Percentiles rank a stretch among this genome's conserved stretches.
Conservation (phyloP, 2,888 invertebrate genomes). For the Agrenia bidenticulata region DNA sequence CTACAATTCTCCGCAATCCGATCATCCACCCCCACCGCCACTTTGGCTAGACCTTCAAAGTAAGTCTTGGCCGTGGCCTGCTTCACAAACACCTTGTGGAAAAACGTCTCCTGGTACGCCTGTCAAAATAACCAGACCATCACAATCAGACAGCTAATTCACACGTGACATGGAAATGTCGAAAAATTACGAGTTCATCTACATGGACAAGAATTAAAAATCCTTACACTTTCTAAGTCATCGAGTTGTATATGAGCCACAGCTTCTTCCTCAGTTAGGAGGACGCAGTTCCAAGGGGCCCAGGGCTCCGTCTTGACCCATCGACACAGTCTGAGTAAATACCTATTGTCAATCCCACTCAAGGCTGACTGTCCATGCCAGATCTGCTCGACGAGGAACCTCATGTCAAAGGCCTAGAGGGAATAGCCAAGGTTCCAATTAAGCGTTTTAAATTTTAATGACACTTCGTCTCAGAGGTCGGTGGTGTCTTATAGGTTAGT, state of each 20-base stretch:
- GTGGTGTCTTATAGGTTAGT: too few species aligned
- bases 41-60: constrained; percentile 5
- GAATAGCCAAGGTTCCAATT: too few species aligned
- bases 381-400: constrained; percentile 78
- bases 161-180: too few species aligned
- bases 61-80: constrained; percentile 5
- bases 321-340: constrained; percentile 71
- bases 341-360: constrained; percentile 75
- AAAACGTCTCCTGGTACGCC: not conserved
- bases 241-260: constrained; percentile 72
- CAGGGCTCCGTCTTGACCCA: constrained; percentile 78
- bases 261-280: constrained; percentile 80
- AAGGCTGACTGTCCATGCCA: constrained; percentile 87
- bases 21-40: not conserved
- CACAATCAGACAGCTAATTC: too few species aligned
- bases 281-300: constrained; percentile 93
- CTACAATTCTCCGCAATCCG: not conserved
- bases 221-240: constrained; percentile 59
- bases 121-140: too few species aligned
- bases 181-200: too few species aligned
- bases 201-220: too few species aligned
- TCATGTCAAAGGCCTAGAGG: constrained; percentile 77
- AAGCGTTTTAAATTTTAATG: not conserved
- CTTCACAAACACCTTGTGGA: constrained; percentile 3
- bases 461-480: not conserved